Evolutionary conservation across 1,140 invertebrate genomes (phyloP).

Genomic region (Aphelenchoides besseyi): DNA sequence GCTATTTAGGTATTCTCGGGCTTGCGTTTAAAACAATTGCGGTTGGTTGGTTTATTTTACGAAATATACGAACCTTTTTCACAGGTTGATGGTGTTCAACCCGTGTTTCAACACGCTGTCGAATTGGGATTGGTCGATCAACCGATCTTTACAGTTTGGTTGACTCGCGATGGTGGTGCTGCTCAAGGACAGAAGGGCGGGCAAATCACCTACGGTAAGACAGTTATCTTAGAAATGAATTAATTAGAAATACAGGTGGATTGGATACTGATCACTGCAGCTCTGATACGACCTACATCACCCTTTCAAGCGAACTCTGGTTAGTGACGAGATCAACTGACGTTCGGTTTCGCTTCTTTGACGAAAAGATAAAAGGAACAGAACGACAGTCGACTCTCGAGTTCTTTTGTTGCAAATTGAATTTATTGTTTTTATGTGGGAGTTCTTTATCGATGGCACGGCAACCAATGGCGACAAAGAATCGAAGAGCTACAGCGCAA

Average conservation of each 20-base stretch:
- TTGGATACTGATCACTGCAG: conserved; percentile 1
- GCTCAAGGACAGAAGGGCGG: neutral
- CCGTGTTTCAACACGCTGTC: conserved; percentile 3
- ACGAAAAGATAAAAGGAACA: too few species aligned
- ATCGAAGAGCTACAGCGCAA: conserved; percentile 22
- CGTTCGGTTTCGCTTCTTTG: too few species aligned
- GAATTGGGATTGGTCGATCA: neutral
- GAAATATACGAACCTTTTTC: too few species aligned
- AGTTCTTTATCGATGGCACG: conserved; percentile 16
- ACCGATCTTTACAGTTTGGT: conserved; percentile 4
- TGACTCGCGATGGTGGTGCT: neutral
- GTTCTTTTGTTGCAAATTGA: too few species aligned
- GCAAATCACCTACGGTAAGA: conserved; percentile 1
- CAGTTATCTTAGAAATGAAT: too few species aligned
- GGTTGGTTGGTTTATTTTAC: too few species aligned
- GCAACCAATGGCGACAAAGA: conserved; percentile 10
- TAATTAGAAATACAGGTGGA: too few species aligned
- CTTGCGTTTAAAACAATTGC: conserved; percentile 4
- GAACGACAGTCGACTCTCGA: too few species aligned
- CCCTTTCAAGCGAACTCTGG: neutral
- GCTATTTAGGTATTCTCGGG: neutral
- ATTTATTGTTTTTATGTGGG: too few species aligned
- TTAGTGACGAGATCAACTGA: too few species aligned
- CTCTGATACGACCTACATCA: neutral
- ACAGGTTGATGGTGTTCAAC: conserved; percentile 11